Evolutionary conservation across 2,888 invertebrate genomes (phyloP), one percentile per base, ranked within the genome.

Genomic region (Prostheceraeus crozeri): DNA sequence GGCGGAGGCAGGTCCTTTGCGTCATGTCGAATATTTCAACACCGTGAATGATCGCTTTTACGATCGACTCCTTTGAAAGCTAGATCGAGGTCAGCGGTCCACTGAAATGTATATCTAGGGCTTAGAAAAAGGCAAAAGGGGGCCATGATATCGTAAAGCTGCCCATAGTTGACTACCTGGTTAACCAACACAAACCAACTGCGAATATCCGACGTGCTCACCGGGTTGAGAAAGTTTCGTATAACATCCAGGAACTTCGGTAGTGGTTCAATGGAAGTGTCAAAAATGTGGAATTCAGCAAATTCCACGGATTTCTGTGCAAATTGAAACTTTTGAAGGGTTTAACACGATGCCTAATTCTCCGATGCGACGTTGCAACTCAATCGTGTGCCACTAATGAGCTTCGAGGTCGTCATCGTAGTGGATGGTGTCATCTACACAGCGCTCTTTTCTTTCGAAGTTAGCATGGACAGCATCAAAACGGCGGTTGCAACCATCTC

Each of bases 101-200:
- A 64, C 1, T 35, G 23, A 27, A 64, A 64, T 30, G n/a, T n/a
- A n/a, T n/a, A 3, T 21, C 21, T 52, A 51, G 10, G 61, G 30
- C 59, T 62, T 16, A 64, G 36, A 1, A 64, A 58, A 52, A 58
- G 36, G 3, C 65, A 31, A 21, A 65, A 65, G 3, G 64, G 64
- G 35, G 57, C 53, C 65, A 64, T 64, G 35, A 57, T 57, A 23
- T 40, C 35, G 28, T 61, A 33, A 57, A 60, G 62, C 31, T 57
- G 62, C 52, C 67, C 65, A 0, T 64, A 57, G 35, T 66, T 66
- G 1, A 63, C 61, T 0, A 66, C 65, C 60, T 66, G 67, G 57
- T 65, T 67, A 2, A 68, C 52, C n/a, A 68, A 64, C 1, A 65
- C 66, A 57, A 67, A 67, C 67, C 66, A 68, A 1, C 65, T 65